Conservation (phyloP, 2,797 vertebrate genomes). For the Anguilla obscura region DNA sequence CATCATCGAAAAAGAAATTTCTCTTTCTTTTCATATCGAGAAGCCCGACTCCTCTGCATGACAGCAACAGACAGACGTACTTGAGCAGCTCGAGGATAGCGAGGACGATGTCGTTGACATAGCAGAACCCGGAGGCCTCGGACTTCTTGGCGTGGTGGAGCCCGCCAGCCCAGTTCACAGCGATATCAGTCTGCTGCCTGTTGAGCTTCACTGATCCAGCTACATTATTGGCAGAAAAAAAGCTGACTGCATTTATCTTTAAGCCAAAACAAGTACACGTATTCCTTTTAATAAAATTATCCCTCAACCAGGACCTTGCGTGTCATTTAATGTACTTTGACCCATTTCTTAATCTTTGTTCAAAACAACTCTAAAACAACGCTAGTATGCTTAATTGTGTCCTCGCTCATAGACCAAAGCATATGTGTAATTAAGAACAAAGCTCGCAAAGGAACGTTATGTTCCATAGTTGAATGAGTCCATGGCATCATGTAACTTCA, state of each 20-base stretch:
- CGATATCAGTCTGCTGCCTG: constrained; percentile 90
- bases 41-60: not conserved
- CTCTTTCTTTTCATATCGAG: not conserved
- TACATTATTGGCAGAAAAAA: constrained; percentile 49
- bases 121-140: constrained; percentile 90
- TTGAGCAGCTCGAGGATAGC: constrained; percentile 91
- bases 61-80: constrained; percentile 65
- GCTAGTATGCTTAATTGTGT: not conserved
- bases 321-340: not conserved
- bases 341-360: not conserved
- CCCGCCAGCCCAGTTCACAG: constrained; percentile 92
- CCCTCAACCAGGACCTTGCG: not conserved
- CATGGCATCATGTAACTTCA: not conserved
- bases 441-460: not conserved
- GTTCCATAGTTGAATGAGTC: not conserved
- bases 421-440: not conserved
- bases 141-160: constrained; percentile 94
- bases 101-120: constrained; percentile 91
- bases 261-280: not conserved
- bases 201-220: constrained; percentile 90
- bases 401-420: not conserved
- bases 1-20: too few relatives aligned
- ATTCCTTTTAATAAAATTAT: not conserved
- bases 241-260: not conserved
- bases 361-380: not conserved